phyloP scores from a whole-genome alignment of 2,113 vertebrate genomes.

The Syrrhaptes paradoxus region DNA sequence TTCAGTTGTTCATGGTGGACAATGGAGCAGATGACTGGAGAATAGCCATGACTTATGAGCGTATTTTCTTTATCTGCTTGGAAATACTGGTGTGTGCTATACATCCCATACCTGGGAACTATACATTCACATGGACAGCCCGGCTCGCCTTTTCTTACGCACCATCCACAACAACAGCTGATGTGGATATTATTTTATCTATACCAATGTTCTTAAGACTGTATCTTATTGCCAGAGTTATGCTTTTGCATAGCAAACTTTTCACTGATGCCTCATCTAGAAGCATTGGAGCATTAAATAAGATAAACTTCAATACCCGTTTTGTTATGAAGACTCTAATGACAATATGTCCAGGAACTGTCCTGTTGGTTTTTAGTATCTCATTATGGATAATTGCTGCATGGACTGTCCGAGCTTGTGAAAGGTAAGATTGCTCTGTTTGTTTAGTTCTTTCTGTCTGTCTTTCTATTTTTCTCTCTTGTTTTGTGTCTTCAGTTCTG shows the following conservation, averaged over 20 bases:
- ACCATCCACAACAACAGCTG: constrained; percentile 93
- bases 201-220: constrained; percentile 99
- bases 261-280: constrained; percentile 99
- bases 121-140: constrained; percentile 97
- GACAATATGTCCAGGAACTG: constrained; percentile 99
- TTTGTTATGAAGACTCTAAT: constrained; percentile 99
- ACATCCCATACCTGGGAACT: constrained; percentile 97
- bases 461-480: neutral
- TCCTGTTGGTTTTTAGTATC: constrained; percentile 99
- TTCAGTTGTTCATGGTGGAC: constrained; percentile 99
- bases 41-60: constrained; percentile 99
- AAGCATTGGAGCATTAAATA: constrained; percentile 99
- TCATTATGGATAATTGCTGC: constrained; percentile 99
- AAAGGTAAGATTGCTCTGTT: constrained; percentile 87
- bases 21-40: constrained; percentile 99
- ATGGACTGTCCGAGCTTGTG: constrained; percentile 98
- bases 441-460: neutral
- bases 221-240: constrained; percentile 99
- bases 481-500: neutral
- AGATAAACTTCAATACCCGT: constrained; percentile 99
- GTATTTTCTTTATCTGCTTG: constrained; percentile 98
- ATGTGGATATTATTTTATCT: constrained; percentile 99
- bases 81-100: constrained; percentile 98
- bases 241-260: constrained; percentile 99
- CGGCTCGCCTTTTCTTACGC: constrained; percentile 93